Base-by-base conservation (phyloP, 2,888 invertebrate genomes). In the Lasioglossum vierecki region DNA sequence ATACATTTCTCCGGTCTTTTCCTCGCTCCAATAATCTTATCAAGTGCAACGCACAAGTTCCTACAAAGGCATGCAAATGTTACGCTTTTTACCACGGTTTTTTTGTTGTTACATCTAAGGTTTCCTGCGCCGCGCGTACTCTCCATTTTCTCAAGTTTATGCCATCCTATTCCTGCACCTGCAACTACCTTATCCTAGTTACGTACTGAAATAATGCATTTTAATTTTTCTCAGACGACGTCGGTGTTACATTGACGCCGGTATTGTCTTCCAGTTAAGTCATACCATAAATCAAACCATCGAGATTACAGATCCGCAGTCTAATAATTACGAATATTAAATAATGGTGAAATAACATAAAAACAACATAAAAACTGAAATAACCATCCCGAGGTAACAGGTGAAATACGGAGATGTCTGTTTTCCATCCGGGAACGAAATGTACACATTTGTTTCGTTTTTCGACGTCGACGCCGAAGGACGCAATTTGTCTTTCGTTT, bases 1-100 rank as follows among this genome's bases (percentile, higher is more conserved):
- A 11, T 30, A 71, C 60, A 80, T 63, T 60, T 66, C 73, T 57
- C 80, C 80, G 83, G 66, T 30, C 41, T 26, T 63, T 71, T 60
- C 76, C 35, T 26, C 72, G 80, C 76, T 80, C 44, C 26, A 66
- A 15, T 80, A 63, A 46, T 22, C 13, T 26, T 15, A 41, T 41
- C 60, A 39, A 18, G 15, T 41, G 41, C 70, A 70, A 4, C 41
- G n/a, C 70, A 41, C 70, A 6, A 39, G 68, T 35, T 39, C 68
- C 39, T 35, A 63, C 15, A n/a, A 15, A 39, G 57, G 0, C 39
- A 39, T 68, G 68, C n/a, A 70, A 41, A 70, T 39, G n/a, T 70
- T 70, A 5, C 11, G 8, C 11, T 41, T n/a, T 70, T 3, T 35
- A 35, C 35, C 35, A 2, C 35, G 35, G 2, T 68, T 41, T 22